Base-by-base conservation (phyloP, 2,888 invertebrate species). In the Macaria liturata region DNA sequence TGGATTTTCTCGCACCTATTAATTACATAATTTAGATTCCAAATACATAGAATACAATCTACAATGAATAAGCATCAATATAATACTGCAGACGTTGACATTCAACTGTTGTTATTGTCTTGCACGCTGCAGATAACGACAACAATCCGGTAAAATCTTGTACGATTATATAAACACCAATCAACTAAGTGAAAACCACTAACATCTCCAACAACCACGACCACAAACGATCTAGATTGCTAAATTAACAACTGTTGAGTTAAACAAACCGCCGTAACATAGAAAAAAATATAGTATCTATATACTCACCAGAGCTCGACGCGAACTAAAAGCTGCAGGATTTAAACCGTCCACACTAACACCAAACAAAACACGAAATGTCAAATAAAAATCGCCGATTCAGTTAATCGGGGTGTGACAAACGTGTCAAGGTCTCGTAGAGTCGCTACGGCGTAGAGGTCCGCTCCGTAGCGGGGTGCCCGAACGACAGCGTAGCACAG, bases 381-480 rank as follows among this genome's bases (percentile, higher is more conserved):
- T 46, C 51, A 45, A 51, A 51, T 37, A 50, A 67, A 61, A 63
- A 60, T 57, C 52, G 54, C 40, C 50, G 53, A 55, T 58, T 63
- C 70, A 74, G 75, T 71, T 75, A 80, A 81, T 78, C 82, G 79
- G 84, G 82, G 84, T 82, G 81, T 78, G 78, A 76, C 80, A 84
- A 79, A 75, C 84, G 88, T 88, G 86, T 87, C 86, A 86, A 87
- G 88, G 86, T 83, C 82, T 74, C 75, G 64, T 65, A 65, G 57
- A 54, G 64, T 62, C 57, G 75, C 83, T 84, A 83, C 84, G 80
- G 70, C 80, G 86, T 84, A 84, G 84, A 83, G 91, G 90, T 84
- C 89, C 86, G 86, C 83, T 79, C 76, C 82, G 91, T 83, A 87
- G 86, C 86, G 81, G 81, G 76, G 78, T 81, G 81, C 86, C 86